Conservation (phyloP, 2,888 invertebrate genomes). For the Andrena bucephala region DNA sequence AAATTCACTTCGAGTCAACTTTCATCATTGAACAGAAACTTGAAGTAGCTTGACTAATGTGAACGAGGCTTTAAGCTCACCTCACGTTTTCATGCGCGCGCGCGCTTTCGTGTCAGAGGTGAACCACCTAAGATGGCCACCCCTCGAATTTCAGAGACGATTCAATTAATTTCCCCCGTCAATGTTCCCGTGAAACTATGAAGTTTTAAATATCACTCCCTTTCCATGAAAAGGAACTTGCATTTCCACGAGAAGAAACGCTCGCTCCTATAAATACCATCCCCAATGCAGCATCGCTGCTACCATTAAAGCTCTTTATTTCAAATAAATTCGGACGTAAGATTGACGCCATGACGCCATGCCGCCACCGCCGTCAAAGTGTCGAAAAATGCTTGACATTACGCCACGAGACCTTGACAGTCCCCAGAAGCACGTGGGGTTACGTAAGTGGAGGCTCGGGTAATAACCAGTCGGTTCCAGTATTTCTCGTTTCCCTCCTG, state of each 20-base stretch:
- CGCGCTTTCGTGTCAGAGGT: background rate
- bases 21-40: too few relatives aligned
- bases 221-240: background rate
- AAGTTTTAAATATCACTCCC: background rate
- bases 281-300: background rate
- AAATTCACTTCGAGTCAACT: too few relatives aligned
- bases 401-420: constrained; percentile 49
- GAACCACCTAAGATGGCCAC: constrained; percentile 14
- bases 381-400: constrained; percentile 46
- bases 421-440: constrained; percentile 72
- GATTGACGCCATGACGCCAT: too few relatives aligned
- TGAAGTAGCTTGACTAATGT: too few relatives aligned
- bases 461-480: constrained; percentile 36
- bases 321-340: background rate
- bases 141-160: constrained; percentile 1
- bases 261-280: background rate
- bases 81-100: background rate
- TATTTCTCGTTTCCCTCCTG: constrained; percentile 15
- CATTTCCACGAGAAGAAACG: background rate
- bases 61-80: background rate
- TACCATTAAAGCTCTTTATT: background rate
- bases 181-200: too few relatives aligned
- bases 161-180: constrained; percentile 1
- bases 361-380: background rate
- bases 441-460: constrained; percentile 63